Base-by-base conservation (phyloP, 2,797 vertebrate species). In the Sebastes taczanowskii region DNA sequence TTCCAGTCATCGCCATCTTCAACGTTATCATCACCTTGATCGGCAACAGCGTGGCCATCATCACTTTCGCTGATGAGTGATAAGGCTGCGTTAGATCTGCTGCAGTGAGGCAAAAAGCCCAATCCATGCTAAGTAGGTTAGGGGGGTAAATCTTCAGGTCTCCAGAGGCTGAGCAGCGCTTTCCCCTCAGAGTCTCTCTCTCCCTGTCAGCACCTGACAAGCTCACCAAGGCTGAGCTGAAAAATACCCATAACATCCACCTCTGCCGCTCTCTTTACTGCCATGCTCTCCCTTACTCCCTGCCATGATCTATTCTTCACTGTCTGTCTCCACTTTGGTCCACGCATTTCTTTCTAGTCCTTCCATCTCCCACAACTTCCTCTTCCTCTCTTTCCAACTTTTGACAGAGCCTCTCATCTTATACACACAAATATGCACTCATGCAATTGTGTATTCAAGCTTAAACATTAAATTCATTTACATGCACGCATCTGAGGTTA, bases 91-190 rank as follows among this genome's bases (percentile, higher is more conserved):
- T 87, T 84, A 82, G 84, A 89, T 89, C 78, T 86, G 80, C 85
- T 84, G 89, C 86, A 82, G 78, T 63, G 59, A 90, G 84, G 78
- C 81, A 81, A 80, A 49, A 81, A 71, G 86, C 76, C 71, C 71
- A 65, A 91, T 92, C 91, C 89, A 91, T 91, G 88, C 81, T 93
- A 94, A 94, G 86, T 93, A 87, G 90, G 93, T 94, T 95, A 91
- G 68, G 80, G 92, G 91, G 91, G 85, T 93, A 91, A 89, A 91
- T 92, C 91, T 91, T 88, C 81, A 86, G 80, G 88, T 91, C 91
- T 93, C 91, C 80, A 70, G 87, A 90, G 91, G 80, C 78, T 74
- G 85, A 86, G 61, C 72, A 86, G 61, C 71, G 25, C 82, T 88
- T 85, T 89, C 78, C 78, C 74, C 84, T 91, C 81, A 23, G 22